Evolutionary conservation across 2,888 invertebrate species (phyloP).

Genomic region (Pyrocoelia pectoralis): DNA sequence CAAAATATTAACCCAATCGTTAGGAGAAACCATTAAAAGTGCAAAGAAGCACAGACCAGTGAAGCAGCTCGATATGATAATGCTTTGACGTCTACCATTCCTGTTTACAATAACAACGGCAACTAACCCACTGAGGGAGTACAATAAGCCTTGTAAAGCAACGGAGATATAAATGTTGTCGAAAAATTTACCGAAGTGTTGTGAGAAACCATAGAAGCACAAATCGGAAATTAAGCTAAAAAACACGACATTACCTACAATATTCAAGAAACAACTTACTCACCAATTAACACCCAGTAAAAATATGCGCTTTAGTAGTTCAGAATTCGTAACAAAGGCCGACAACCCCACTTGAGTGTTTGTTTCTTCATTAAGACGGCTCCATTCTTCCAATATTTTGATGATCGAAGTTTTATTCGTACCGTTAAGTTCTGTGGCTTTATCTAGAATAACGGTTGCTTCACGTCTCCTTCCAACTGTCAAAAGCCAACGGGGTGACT

Average conservation of each 20-base stretch:
- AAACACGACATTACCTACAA: constrained; percentile 9
- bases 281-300: constrained; percentile 67
- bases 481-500: constrained; percentile 71
- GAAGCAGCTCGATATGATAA: not conserved
- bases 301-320: constrained; percentile 63
- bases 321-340: constrained; percentile 61
- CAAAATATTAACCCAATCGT: constrained; percentile 65
- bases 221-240: constrained; percentile 67
- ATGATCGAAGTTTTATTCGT: constrained; percentile 40
- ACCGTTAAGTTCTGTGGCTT: constrained; percentile 53
- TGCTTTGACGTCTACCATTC: constrained; percentile 60
- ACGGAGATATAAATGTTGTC: constrained; percentile 65
- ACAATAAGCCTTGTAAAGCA: constrained; percentile 64
- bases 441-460: constrained; percentile 60
- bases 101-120: constrained; percentile 63
- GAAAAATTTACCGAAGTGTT: constrained; percentile 66
- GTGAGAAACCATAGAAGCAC: constrained; percentile 67
- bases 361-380: not conserved
- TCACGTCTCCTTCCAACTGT: constrained; percentile 63
- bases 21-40: not conserved
- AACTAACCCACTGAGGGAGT: constrained; percentile 63
- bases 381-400: not conserved
- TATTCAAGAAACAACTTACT: not conserved
- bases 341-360: constrained; percentile 54
- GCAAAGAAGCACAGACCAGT: constrained; percentile 3